Evolutionary conservation across 2,797 vertebrate species (phyloP).

Genomic region (Okamejei kenojei): DNA sequence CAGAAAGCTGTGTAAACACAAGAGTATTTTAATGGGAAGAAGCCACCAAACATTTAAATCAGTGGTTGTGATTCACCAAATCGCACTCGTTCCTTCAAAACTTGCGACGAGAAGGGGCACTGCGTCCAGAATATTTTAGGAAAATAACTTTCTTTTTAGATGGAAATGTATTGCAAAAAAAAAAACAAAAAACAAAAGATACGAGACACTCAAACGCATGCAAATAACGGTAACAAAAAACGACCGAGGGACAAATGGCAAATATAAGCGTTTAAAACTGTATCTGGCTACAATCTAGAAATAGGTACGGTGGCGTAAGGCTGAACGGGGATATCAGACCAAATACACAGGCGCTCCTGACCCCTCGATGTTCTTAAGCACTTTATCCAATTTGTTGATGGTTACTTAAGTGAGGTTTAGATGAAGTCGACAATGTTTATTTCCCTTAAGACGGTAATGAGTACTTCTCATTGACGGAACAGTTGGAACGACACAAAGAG

Average conservation of each 20-base stretch:
- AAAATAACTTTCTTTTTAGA: not conserved
- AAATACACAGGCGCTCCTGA: slow-evolving; percentile 16
- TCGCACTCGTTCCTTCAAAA: not conserved
- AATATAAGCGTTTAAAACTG: not conserved
- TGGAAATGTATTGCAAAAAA: not conserved
- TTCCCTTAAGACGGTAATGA: slow-evolving; percentile 49
- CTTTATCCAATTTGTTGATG: slow-evolving; percentile 52
- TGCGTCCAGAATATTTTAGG: too few relatives aligned
- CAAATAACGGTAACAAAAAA: not conserved
- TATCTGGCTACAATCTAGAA: not conserved
- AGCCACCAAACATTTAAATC: not conserved
- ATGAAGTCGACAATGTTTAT: slow-evolving; percentile 49
- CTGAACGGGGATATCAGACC: not conserved
- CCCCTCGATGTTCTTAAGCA: slow-evolving; percentile 46
- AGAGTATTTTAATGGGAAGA: not conserved
- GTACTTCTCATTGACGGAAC: slow-evolving; percentile 46
- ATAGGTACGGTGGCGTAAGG: not conserved
- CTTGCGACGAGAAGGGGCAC: not conserved
- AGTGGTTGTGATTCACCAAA: not conserved
- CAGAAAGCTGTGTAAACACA: slow-evolving; percentile 5
- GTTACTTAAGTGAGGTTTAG: slow-evolving; percentile 51
- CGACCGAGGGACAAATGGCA: not conserved
- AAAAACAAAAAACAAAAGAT: too few relatives aligned
- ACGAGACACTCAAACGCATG: not conserved
- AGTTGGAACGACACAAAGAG: slow-evolving; percentile 43